Evolutionary conservation across 2,113 vertebrate genomes (phyloP), one percentile per base, ranked within the genome.

Genomic region (Macquaria australasica): DNA sequence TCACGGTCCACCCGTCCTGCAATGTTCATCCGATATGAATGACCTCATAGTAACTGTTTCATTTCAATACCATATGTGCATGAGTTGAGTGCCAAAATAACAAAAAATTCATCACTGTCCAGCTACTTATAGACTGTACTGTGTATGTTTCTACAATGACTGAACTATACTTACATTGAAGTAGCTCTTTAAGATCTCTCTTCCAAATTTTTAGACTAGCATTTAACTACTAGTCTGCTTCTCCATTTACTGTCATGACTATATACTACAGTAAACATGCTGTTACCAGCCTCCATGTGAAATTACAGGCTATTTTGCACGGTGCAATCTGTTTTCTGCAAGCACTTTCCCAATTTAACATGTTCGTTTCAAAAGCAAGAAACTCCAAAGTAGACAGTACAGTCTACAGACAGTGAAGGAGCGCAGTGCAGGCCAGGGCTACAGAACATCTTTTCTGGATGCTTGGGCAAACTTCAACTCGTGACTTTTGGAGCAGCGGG

Each of bases 391-490:
- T 0, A 63, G 45, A 50, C 16, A n/a, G n/a, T n/a, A n/a, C n/a
- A n/a, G n/a, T n/a, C n/a, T n/a, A n/a, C n/a, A 43, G 9, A 43
- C 5, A 2, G 16, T 41, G 55, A 34, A 37, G 50, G 16, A 63
- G 69, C 15, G 39, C 25, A 4, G 21, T 6, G 56, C 50, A 72
- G 70, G 53, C n/a, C 7, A 14, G n/a, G 41, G 39, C 62, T 45
- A 31, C 21, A 60, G 37, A 50, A 81, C n/a, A 73, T 87, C 78
- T 78, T 70, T 86, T 87, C 70, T 83, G 70, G 62, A 68, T 70
- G 68, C 51, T 79, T 88, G 82, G 53, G 43, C 66, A 85, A 83
- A 88, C 58, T 70, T 75, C 56, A 69, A 16, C 68, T 75, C 70
- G n/a, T 81, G 82, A 77, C 79, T 83, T 81, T 60, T 45, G 23